These are phyloP conservation scores for Tenthredo livida DNA, from an alignment of 2,888 invertebrate genomes.

Conservation along the genomic window DNA sequence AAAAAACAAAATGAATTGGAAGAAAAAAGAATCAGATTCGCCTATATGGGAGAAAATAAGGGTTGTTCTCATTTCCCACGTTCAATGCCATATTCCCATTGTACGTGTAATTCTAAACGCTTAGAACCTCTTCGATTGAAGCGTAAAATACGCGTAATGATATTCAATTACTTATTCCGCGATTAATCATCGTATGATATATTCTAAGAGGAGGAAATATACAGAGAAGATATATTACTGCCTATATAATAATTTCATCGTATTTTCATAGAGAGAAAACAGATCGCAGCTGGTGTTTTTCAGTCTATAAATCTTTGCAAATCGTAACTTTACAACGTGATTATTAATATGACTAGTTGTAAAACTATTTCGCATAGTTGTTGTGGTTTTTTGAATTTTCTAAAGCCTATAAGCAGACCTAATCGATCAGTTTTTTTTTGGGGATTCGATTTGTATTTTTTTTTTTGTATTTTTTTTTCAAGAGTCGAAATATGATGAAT, in stretches of 20 bases:
- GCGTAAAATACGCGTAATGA: neutral
- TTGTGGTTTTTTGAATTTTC: neutral
- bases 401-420: neutral
- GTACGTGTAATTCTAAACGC: neutral
- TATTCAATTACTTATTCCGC: conserved; percentile 42
- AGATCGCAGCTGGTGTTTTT: neutral
- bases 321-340: neutral
- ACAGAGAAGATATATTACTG: conserved; percentile 3
- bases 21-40: neutral
- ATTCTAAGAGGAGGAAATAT: neutral
- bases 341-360: neutral
- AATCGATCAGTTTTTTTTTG: neutral
- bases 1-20: neutral
- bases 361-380: neutral
- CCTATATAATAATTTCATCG: conserved; percentile 13
- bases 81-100: neutral
- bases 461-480: neutral
- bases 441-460: neutral
- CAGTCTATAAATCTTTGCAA: neutral
- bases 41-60: neutral
- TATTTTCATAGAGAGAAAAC: conserved; percentile 26
- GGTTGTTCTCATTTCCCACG: neutral
- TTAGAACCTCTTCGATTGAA: neutral
- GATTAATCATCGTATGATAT: conserved; percentile 15
- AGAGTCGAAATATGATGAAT: conserved; percentile 31